Evolutionary conservation across 2,797 vertebrate genomes (phyloP), one percentile per base, ranked within the genome.

Genomic region (Megaceryle alcyon): DNA sequence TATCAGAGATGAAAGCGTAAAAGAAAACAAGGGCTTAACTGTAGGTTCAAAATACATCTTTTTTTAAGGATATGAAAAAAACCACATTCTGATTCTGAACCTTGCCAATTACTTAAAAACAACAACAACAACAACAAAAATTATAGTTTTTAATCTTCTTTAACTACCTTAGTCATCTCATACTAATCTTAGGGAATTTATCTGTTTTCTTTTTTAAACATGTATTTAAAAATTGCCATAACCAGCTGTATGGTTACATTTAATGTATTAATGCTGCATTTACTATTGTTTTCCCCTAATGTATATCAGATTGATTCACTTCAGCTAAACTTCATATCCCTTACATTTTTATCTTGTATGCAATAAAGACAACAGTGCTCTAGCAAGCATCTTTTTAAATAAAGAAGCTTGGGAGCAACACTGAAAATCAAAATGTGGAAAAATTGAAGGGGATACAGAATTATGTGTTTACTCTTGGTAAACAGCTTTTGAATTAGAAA

Each of bases 401-500:
- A 85, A 80, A 82, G 29, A 26, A 49, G 20, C 6, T 22, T 79
- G 66, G 8, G 33, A 87, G 17, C 5, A 43, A 72, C 11, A 82
- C 15, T 4, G 12, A 94, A 95, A 95, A 15, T 2, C 19, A 93
- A 41, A 71, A n/a, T 31, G 33, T 80, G 53, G 16, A 79, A 79
- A 87, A 83, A 85, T 9, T 73, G 59, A 90, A 88, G 21, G 7
- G 29, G 83, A 86, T 94, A 75, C 22, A 92, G 63, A 88, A 68
- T 39, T 23, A 81, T 93, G 18, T 77, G 31, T 89, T 97, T 97
- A 66, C 14, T 14, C 18, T 78, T 73, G 57, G 65, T 56, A 79
- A 82, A 76, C 66, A 94, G 64, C 53, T 75, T 95, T 90, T 87
- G 84, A 96, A 95, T 95, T 82, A 92, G 71, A 96, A 97, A 97